Evolutionary conservation across 2,888 invertebrate species (phyloP).

Genomic region (Mesorhabditis spiculigera): DNA sequence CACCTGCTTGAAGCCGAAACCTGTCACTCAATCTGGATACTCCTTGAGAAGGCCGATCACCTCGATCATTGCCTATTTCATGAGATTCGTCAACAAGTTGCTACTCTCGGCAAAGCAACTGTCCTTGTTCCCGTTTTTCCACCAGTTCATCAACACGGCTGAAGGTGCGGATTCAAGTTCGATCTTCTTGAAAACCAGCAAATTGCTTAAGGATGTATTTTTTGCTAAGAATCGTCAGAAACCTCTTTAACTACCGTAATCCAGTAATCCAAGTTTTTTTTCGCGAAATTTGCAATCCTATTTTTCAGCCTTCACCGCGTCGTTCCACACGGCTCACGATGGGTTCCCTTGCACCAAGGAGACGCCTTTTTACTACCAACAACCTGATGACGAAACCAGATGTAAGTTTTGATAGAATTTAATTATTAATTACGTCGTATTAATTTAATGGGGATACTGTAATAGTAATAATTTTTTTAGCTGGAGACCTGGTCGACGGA

Average conservation of each 20-base stretch:
- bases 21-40: background rate
- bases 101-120: background rate
- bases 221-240: background rate
- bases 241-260: slow-evolving; percentile 4
- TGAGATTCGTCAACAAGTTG: background rate
- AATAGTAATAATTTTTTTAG: background rate
- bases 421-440: too few species aligned
- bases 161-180: background rate
- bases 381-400: too few species aligned
- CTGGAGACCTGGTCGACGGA: slow-evolving; percentile 35
- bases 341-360: slow-evolving; percentile 46
- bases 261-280: background rate
- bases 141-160: background rate
- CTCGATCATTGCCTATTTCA: background rate
- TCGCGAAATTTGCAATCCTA: too few species aligned
- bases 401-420: too few species aligned
- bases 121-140: background rate
- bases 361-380: slow-evolving; percentile 39
- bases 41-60: background rate
- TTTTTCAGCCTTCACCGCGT: slow-evolving; percentile 41
- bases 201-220: background rate
- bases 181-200: background rate
- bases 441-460: background rate
- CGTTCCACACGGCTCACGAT: slow-evolving; percentile 43
- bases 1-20: slow-evolving; percentile 36